Conservation (phyloP, 2,888 invertebrate genomes). For the Pterostichus niger region DNA sequence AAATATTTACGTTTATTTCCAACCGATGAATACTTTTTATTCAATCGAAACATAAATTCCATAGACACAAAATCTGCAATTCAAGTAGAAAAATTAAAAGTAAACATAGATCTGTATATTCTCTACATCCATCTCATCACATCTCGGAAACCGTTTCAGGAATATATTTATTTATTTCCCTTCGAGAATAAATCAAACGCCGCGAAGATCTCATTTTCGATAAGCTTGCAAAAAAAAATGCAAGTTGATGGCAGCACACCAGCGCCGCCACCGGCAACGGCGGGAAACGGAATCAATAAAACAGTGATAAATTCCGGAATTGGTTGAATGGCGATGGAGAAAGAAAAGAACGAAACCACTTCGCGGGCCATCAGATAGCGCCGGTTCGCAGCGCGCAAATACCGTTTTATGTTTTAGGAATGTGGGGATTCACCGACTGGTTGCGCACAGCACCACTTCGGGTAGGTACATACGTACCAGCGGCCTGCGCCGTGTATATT, state of each 20-base stretch:
- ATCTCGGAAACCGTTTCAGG: constrained; percentile 32
- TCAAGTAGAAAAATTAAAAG: constrained; percentile 54
- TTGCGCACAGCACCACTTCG: background rate
- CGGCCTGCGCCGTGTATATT: background rate
- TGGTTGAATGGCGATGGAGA: constrained; percentile 53
- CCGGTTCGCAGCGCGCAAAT: constrained; percentile 53
- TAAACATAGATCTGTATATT: constrained; percentile 43
- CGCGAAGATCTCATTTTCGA: constrained; percentile 62
- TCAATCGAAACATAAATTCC: constrained; percentile 44
- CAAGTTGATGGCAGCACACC: constrained; percentile 55
- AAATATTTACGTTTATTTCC: constrained; percentile 23
- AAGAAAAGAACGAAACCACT: constrained; percentile 58
- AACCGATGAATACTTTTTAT: background rate
- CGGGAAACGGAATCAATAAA: constrained; percentile 64
- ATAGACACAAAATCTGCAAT: constrained; percentile 36
- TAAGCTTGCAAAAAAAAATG: constrained; percentile 64
- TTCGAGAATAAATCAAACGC: constrained; percentile 60
- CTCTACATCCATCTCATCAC: constrained; percentile 48
- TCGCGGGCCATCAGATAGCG: constrained; percentile 64
- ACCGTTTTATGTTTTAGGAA: constrained; percentile 42
- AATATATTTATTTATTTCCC: constrained; percentile 64
- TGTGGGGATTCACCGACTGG: constrained; percentile 19
- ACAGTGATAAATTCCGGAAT: constrained; percentile 65
- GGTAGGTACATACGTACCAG: background rate
- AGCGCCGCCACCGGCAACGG: constrained; percentile 35